Conservation (phyloP, 2,113 vertebrate genomes). For the Alouatta palliata region DNA sequence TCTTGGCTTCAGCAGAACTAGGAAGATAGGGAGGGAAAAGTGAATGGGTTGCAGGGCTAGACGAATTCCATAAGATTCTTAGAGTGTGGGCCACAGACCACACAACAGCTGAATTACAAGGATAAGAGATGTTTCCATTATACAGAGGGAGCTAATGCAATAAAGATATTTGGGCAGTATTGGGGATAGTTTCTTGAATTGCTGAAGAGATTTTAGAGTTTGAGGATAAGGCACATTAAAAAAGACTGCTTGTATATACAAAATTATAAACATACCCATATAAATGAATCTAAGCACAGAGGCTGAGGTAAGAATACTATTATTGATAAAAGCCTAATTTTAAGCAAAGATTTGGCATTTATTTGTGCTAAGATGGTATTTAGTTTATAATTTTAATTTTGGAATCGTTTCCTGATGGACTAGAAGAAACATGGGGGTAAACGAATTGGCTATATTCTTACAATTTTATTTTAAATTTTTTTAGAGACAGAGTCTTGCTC, state of each 20-base stretch:
- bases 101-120: neutral
- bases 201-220: neutral
- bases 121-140: neutral
- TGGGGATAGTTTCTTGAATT: neutral
- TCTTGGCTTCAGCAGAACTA: neutral
- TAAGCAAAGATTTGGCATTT: constrained; percentile 9
- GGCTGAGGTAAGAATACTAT: neutral
- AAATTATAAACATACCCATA: neutral
- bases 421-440: neutral
- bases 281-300: neutral
- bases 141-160: neutral
- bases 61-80: neutral
- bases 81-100: neutral
- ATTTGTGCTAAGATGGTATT: neutral
- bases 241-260: neutral
- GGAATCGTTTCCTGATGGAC: neutral
- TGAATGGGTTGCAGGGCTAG: neutral
- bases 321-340: neutral
- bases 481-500: too few species aligned
- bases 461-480: neutral
- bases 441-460: neutral
- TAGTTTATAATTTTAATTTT: neutral
- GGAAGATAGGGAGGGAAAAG: neutral
- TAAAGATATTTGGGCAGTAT: neutral
- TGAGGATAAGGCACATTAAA: neutral